Evolutionary conservation across 2,797 vertebrate species (phyloP).

Genomic region (Phataginus tricuspis): DNA sequence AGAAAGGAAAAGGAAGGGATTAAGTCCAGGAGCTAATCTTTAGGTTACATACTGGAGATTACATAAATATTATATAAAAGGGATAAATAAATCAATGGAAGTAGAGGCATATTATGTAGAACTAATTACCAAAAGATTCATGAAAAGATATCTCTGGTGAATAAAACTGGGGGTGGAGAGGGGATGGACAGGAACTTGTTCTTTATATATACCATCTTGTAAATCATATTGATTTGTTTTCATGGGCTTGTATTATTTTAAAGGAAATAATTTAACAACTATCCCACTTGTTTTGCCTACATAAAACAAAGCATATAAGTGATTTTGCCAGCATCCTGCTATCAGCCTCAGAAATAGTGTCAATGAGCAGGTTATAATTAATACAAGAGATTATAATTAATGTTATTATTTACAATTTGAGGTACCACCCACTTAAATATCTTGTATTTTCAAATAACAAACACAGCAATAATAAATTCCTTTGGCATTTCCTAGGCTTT

Average conservation of each 20-base stretch:
- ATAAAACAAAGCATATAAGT: neutral
- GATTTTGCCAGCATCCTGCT: neutral
- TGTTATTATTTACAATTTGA: neutral
- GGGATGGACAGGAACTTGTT: neutral
- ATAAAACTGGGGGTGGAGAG: neutral
- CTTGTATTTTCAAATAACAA: conserved; percentile 33
- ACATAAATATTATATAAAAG: neutral
- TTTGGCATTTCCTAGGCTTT: conserved; percentile 46
- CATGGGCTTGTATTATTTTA: neutral
- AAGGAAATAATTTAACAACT: conserved; percentile 10
- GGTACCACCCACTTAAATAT: conserved; percentile 2
- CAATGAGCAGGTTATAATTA: conserved; percentile 1
- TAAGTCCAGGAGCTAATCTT: neutral
- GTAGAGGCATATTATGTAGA: neutral
- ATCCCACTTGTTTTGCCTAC: neutral
- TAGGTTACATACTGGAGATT: neutral
- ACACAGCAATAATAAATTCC: conserved; percentile 17
- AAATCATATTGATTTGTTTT: neutral
- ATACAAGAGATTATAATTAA: neutral
- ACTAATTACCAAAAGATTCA: neutral
- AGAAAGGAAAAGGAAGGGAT: neutral
- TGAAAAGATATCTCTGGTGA: neutral
- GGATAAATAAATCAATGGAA: neutral
- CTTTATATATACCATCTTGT: neutral
- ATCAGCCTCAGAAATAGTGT: neutral